Percentiles rank a stretch among this genome's conserved stretches.
These are phyloP conservation scores for Harpalus rubripes DNA, from an alignment of 2,888 invertebrate species.

Conservation along the genomic window DNA sequence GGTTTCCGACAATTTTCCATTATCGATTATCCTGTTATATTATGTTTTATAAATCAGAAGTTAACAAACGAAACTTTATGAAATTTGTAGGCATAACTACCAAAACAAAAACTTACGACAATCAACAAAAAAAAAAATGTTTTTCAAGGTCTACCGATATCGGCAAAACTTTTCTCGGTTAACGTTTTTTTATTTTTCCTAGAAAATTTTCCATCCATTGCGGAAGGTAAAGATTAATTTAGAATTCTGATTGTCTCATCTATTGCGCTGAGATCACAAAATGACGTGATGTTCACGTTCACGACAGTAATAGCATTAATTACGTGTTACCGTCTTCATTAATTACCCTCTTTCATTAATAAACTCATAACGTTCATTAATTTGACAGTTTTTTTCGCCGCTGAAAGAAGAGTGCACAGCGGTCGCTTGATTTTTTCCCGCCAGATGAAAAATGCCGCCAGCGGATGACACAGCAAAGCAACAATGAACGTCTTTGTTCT, in stretches of 20 bases:
- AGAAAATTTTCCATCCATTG: not conserved
- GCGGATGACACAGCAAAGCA: slow-evolving; percentile 42
- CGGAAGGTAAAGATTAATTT: slow-evolving; percentile 12
- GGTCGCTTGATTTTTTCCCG: slow-evolving; percentile 44
- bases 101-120: no score
- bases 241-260: slow-evolving; percentile 29
- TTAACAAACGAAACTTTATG: no score
- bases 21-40: no score
- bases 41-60: no score
- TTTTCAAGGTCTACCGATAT: no score
- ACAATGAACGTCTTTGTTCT: slow-evolving; percentile 57
- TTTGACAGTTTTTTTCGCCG: slow-evolving; percentile 50
- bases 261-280: slow-evolving; percentile 32
- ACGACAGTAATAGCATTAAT: slow-evolving; percentile 45
- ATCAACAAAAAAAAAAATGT: no score
- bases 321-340: slow-evolving; percentile 47
- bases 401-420: slow-evolving; percentile 4
- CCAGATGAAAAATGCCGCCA: slow-evolving; percentile 56
- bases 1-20: no score
- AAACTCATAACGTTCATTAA: slow-evolving; percentile 54
- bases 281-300: slow-evolving; percentile 50
- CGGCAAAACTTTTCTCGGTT: no score
- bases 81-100: no score
- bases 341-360: slow-evolving; percentile 48
- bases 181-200: not conserved